Conservation (phyloP, 1,140 invertebrate genomes). For the Ips typographus region DNA sequence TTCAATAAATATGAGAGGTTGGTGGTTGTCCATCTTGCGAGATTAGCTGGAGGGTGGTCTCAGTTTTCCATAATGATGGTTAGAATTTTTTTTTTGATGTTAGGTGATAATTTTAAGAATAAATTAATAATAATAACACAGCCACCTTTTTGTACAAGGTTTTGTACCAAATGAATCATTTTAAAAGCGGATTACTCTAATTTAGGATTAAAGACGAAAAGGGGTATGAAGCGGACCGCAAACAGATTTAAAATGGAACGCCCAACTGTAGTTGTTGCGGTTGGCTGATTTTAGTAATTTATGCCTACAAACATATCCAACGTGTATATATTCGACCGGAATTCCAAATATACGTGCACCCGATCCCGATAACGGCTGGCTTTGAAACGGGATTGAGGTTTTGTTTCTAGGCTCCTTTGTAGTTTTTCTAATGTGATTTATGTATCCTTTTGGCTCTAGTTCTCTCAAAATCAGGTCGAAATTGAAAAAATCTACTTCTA, state of each 20-base stretch:
- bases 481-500: neutral
- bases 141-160: no score
- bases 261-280: conserved; percentile 7
- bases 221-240: conserved; percentile 5
- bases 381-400: neutral
- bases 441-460: neutral
- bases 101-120: no score
- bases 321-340: conserved; percentile 1
- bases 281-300: conserved; percentile 15
- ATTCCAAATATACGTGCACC: conserved; percentile 9
- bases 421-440: neutral
- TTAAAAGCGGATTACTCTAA: neutral
- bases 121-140: no score
- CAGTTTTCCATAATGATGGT: no score
- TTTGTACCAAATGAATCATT: no score
- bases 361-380: neutral
- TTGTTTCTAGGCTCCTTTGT: neutral
- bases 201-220: neutral
- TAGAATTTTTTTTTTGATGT: no score
- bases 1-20: no score
- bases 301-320: conserved; percentile 15
- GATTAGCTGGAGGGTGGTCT: no score
- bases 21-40: no score
- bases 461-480: neutral
- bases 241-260: conserved; percentile 10